Conservation (phyloP, 92 coral and sea anemone genomes). For the Plumapathes pennacea region DNA sequence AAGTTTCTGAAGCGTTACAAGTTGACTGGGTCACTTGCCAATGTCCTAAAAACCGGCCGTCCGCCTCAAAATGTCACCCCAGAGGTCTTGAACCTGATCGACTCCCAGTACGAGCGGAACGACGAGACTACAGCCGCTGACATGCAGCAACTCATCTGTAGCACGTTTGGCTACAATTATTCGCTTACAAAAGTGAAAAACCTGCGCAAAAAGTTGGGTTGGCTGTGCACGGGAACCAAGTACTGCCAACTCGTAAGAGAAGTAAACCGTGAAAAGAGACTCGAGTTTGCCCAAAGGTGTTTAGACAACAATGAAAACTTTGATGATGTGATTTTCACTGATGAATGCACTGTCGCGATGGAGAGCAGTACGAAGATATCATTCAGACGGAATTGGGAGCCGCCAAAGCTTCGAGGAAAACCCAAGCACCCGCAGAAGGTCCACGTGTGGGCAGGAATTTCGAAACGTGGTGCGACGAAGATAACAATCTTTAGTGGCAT, state of each 20-base stretch:
- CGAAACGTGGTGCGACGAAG: slow-evolving; percentile 42
- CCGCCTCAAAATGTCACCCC: not conserved
- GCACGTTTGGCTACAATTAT: slow-evolving; percentile 1
- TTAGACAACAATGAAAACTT: not conserved
- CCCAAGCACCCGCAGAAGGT: slow-evolving; percentile 49
- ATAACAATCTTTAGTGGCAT: slow-evolving; percentile 38
- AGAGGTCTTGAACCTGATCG: slow-evolving; percentile 14
- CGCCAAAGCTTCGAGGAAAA: slow-evolving; percentile 39
- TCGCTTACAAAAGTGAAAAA: slow-evolving; percentile 11
- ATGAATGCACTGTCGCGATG: slow-evolving; percentile 11
- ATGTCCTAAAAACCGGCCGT: slow-evolving; percentile 11
- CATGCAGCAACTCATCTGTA: not conserved
- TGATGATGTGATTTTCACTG: slow-evolving; percentile 16
- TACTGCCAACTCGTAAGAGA: slow-evolving; percentile 41
- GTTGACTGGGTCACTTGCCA: not conserved
- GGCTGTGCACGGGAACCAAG: slow-evolving; percentile 35
- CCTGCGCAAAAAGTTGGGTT: slow-evolving; percentile 18
- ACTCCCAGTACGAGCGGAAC: slow-evolving; percentile 18
- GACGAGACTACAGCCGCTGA: slow-evolving; percentile 23
- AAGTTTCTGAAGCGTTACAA: not conserved
- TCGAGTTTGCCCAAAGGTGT: slow-evolving; percentile 13
- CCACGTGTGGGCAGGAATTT: slow-evolving; percentile 55
- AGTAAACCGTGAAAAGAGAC: slow-evolving; percentile 12
- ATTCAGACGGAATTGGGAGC: slow-evolving; percentile 48
- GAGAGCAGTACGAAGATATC: slow-evolving; percentile 14